Evolutionary conservation across 1,140 invertebrate genomes (phyloP).

Genomic region (Lordiphosa stackelbergi): DNA sequence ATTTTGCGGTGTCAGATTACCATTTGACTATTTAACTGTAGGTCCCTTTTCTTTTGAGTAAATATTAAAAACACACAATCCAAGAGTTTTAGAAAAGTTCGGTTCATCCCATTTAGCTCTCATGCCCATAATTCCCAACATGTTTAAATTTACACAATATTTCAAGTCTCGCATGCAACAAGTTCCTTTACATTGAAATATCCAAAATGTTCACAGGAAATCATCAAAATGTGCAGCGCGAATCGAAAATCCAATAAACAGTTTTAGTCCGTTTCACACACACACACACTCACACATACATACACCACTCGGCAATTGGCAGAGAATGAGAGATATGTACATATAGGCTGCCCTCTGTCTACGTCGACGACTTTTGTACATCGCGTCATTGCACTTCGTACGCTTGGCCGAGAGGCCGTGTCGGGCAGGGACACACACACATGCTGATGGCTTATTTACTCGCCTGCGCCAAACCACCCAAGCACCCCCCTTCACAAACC

Average conservation of each 20-base stretch:
- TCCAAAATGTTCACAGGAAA: slow-evolving; percentile 70
- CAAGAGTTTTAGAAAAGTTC: too few species aligned
- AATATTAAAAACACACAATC: too few species aligned
- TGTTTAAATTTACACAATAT: too few species aligned
- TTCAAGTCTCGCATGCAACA: slow-evolving; percentile 57
- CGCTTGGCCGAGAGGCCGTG: slow-evolving; percentile 8
- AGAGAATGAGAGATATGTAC: slow-evolving; percentile 1
- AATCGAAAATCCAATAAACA: slow-evolving; percentile 35
- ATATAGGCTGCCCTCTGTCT: slow-evolving; percentile 21
- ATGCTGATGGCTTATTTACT: slow-evolving; percentile 37
- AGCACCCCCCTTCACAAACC: neutral
- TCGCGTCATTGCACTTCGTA: slow-evolving; percentile 43
- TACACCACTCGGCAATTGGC: neutral
- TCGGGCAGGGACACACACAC: slow-evolving; percentile 5
- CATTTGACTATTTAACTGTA: too few species aligned
- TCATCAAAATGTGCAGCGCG: slow-evolving; percentile 66
- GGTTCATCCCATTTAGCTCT: too few species aligned
- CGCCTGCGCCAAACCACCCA: slow-evolving; percentile 11
- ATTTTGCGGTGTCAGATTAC: too few species aligned
- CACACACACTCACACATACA: neutral
- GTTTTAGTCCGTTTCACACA: slow-evolving; percentile 1
- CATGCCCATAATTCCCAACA: too few species aligned
- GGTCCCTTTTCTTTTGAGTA: too few species aligned
- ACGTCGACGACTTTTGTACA: slow-evolving; percentile 12
- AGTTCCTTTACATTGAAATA: slow-evolving; percentile 63